Evolutionary conservation across 2,888 invertebrate species (phyloP), one percentile per base, ranked within the genome.

Genomic region (Ectemnius cavifrons): DNA sequence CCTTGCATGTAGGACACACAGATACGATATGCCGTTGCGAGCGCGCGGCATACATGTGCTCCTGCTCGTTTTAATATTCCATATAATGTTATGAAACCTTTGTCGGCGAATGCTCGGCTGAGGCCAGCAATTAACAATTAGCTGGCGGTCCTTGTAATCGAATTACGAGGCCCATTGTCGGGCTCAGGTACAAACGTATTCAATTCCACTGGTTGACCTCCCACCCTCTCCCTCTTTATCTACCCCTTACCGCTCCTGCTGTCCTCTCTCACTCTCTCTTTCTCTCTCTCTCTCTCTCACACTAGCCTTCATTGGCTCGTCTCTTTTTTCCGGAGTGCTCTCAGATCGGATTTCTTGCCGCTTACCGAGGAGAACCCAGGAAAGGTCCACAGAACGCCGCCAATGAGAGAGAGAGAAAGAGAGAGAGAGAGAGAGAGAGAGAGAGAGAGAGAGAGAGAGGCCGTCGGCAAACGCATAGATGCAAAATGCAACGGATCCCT

Each of bases 71-170:
- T 89, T 88, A 88, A 88, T 86, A 85, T 86, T 84, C 78, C 81
- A 71, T 78, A 77, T 83, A 82, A 84, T 82, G 82, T 88, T 85
- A 83, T 84, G 79, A 80, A 80, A 81, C 85, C 86, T 88, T 88
- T 89, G 89, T 89, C 89, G 89, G 88, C 85, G 75, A 67, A 78
- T 73, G 79, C 80, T 80, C 80, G n/a, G n/a, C 84, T 78, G 82
- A 85, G 85, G 85, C 86, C 88, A 87, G 89, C 89, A 90, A 91
- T 91, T 91, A 90, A 90, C 90, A 91, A 91, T 91, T 91, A 91
- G 89, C 90, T 84, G 90, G 90, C 91, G 91, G 91, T 89, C 87
- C 91, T 90, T 91, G 91, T 91, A 91, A 91, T 91, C 91, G 89
- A 91, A 91, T 91, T 91, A 91, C 91, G 86, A 71, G 78, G 84